phyloP scores from a whole-genome alignment of 2,888 invertebrate species.

The Athalia rosae region DNA sequence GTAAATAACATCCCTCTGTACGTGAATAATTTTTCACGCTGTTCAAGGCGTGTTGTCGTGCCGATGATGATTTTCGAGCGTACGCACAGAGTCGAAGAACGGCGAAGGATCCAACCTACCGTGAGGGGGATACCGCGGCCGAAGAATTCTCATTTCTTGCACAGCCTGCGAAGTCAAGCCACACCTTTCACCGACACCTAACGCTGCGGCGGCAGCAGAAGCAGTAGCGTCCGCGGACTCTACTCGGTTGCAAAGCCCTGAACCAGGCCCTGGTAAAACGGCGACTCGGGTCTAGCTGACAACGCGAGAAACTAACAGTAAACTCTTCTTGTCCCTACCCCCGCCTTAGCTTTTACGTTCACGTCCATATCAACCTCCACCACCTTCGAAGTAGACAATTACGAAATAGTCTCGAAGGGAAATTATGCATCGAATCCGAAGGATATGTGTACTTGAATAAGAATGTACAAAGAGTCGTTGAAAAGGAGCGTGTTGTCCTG shows the following conservation, averaged over 20 bases:
- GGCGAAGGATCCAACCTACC: not conserved
- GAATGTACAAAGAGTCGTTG: no score
- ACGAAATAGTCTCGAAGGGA: slow-evolving; percentile 32
- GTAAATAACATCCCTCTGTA: no score
- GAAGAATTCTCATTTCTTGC: slow-evolving; percentile 67
- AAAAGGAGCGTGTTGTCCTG: no score
- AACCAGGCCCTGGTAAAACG: slow-evolving; percentile 25
- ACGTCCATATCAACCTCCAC: no score
- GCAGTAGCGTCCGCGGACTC: not conserved
- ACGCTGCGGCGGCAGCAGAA: slow-evolving; percentile 29
- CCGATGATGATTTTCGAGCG: not conserved
- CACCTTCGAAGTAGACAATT: not conserved
- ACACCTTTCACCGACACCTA: slow-evolving; percentile 72
- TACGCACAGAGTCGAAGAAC: not conserved
- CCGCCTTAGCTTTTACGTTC: no score
- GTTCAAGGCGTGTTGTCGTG: no score
- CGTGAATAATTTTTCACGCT: no score
- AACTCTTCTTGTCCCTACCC: slow-evolving; percentile 14
- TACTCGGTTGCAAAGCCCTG: slow-evolving; percentile 17
- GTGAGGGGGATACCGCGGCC: slow-evolving; percentile 18
- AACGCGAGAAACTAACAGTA: slow-evolving; percentile 43
- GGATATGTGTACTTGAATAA: no score
- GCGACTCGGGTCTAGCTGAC: slow-evolving; percentile 1
- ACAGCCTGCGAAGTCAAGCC: slow-evolving; percentile 61
- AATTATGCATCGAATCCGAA: not conserved